A percentile compares a stretch with the other conserved stretches of the same genome.
Conservation (phyloP, 1,140 invertebrate genomes). For the Lethocerus indicus region DNA sequence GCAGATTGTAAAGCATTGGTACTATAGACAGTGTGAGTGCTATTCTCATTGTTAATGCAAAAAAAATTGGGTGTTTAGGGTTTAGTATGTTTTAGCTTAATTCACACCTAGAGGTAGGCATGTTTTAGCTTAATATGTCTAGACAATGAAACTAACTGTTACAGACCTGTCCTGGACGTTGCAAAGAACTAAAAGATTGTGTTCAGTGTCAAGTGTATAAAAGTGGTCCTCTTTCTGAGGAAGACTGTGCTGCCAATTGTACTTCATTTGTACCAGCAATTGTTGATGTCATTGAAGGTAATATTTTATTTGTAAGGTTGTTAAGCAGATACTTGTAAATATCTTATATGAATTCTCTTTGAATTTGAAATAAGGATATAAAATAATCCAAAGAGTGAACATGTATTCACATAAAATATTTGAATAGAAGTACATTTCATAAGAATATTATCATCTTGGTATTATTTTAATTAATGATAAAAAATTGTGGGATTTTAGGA, state of each 20-base stretch:
- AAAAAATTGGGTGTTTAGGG: too few relatives aligned
- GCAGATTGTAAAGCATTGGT: too few relatives aligned
- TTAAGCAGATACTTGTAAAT: not conserved
- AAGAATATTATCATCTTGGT: not conserved
- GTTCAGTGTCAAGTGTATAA: conserved; percentile 84
- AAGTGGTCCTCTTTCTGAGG: conserved; percentile 52
- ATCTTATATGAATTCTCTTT: not conserved
- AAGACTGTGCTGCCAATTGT: conserved; percentile 30
- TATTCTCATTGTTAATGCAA: too few relatives aligned
- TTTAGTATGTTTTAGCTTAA: too few relatives aligned
- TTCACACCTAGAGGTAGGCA: too few relatives aligned
- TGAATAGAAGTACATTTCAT: not conserved
- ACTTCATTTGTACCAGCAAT: conserved; percentile 32
- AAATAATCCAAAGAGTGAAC: not conserved
- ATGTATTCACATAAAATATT: not conserved
- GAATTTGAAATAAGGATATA: not conserved
- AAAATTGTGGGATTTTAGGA: too few relatives aligned
- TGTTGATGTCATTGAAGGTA: conserved; percentile 35
- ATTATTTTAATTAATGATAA: too few relatives aligned
- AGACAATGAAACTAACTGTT: too few relatives aligned
- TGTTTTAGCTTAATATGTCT: too few relatives aligned
- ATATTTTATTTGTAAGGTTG: not conserved
- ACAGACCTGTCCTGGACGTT: conserved; percentile 69
- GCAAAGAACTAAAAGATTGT: conserved; percentile 77
- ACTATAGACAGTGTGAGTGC: too few relatives aligned